Conservation (phyloP, 2,888 invertebrate species). For the Brachyptera putata region DNA sequence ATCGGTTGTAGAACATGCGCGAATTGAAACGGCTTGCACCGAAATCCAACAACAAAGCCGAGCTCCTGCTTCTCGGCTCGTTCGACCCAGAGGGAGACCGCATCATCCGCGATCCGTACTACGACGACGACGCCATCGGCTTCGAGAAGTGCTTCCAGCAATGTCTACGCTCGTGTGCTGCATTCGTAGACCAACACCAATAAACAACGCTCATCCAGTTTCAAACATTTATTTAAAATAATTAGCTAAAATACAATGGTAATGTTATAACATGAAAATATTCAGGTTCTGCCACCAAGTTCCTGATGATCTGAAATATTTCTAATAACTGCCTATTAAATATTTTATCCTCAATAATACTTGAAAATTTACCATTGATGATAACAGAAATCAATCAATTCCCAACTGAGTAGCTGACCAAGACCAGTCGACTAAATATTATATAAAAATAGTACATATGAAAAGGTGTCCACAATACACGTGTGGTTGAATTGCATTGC, state of each 20-base stretch:
- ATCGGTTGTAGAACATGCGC: constrained; percentile 77
- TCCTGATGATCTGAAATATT: too few species aligned
- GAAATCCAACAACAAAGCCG: constrained; percentile 60
- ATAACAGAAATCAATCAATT: background rate
- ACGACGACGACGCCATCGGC: constrained; percentile 64
- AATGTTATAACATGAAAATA: too few species aligned
- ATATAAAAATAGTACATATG: too few species aligned
- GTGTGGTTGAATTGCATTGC: too few species aligned
- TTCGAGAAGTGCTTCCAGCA: constrained; percentile 76
- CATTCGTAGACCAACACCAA: constrained; percentile 52
- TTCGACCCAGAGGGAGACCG: constrained; percentile 76
- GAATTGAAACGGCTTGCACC: constrained; percentile 59
- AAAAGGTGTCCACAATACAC: too few species aligned
- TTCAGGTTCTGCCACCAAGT: too few species aligned
- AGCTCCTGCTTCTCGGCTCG: constrained; percentile 76
- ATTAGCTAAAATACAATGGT: too few species aligned
- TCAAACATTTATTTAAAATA: too few species aligned
- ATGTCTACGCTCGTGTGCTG: constrained; percentile 61
- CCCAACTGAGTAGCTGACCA: background rate
- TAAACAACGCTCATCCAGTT: too few species aligned
- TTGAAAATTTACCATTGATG: background rate
- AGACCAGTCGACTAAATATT: too few species aligned
- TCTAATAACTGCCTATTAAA: background rate
- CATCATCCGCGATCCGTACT: constrained; percentile 89
- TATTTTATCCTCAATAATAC: background rate